Percentiles rank a stretch among this genome's conserved stretches.
Evolutionary conservation across 2,113 vertebrate genomes (phyloP).

Genomic region (Galemys pyrenaicus): DNA sequence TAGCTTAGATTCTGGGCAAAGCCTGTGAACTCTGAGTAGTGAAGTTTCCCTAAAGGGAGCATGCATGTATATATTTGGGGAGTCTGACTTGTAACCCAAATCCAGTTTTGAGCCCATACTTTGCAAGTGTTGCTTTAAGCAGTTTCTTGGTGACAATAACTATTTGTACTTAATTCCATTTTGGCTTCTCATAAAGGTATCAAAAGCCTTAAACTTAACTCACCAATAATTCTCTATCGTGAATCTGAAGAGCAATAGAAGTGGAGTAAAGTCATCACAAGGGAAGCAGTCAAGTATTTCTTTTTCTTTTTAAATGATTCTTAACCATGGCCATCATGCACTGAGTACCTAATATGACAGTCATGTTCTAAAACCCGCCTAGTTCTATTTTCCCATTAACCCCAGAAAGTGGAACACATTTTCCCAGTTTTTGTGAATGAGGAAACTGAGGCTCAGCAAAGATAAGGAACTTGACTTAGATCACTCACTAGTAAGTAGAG

Average conservation of each 20-base stretch:
- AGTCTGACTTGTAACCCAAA: not conserved
- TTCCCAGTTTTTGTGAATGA: not conserved
- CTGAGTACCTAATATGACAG: accelerated
- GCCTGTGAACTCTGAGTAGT: not conserved
- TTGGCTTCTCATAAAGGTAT: not conserved
- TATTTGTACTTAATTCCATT: not conserved
- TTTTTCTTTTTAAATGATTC: not conserved
- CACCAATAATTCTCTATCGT: not conserved
- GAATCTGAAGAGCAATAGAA: not conserved
- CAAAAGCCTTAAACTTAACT: not conserved
- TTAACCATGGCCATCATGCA: too few species aligned
- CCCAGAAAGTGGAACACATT: not conserved
- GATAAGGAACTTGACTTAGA: not conserved
- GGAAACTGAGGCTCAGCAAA: not conserved
- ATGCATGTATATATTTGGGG: not conserved
- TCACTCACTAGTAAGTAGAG: not conserved
- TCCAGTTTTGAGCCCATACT: not conserved
- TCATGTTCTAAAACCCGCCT: not conserved
- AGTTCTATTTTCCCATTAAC: not conserved
- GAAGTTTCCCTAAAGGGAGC: accelerated
- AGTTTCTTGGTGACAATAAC: not conserved
- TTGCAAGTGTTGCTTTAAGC: not conserved
- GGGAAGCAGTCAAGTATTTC: not conserved
- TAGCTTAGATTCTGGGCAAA: not conserved
- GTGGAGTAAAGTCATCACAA: not conserved